A percentile compares a stretch with the other conserved stretches of the same genome.
Evolutionary conservation across 2,888 invertebrate species (phyloP).

Genomic region (Hypena proboscidalis): DNA sequence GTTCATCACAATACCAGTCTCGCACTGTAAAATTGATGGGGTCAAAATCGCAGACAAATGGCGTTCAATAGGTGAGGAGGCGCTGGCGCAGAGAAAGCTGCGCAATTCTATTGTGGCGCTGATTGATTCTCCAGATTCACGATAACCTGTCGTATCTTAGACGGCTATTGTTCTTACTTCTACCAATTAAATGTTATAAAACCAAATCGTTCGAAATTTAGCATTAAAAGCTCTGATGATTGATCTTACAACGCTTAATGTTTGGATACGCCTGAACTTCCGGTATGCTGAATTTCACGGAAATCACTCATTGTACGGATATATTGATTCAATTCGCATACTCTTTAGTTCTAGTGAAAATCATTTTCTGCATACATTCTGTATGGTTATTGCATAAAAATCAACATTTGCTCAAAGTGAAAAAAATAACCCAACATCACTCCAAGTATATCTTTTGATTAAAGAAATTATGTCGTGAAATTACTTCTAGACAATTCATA

Average conservation of each 20-base stretch:
- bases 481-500: too few species aligned
- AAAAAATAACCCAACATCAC: too few species aligned
- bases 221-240: constrained; percentile 13
- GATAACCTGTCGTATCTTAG: constrained; percentile 62
- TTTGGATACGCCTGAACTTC: neutral
- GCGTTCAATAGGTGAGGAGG: constrained; percentile 52
- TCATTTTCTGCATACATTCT: too few species aligned
- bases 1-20: constrained; percentile 47
- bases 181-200: constrained; percentile 58
- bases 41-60: constrained; percentile 64
- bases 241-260: constrained; percentile 1
- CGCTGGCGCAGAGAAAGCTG: constrained; percentile 63
- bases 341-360: too few species aligned
- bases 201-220: constrained; percentile 20
- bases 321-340: too few species aligned
- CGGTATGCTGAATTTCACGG: too few species aligned
- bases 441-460: too few species aligned
- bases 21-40: constrained; percentile 59
- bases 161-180: constrained; percentile 67
- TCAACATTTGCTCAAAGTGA: too few species aligned
- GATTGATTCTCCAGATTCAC: constrained; percentile 66
- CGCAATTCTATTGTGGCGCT: constrained; percentile 70
- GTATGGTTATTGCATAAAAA: too few species aligned
- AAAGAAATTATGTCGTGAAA: too few species aligned
- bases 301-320: too few species aligned